Conservation (phyloP, 1,140 invertebrate genomes). For the Streblospio benedicti region DNA sequence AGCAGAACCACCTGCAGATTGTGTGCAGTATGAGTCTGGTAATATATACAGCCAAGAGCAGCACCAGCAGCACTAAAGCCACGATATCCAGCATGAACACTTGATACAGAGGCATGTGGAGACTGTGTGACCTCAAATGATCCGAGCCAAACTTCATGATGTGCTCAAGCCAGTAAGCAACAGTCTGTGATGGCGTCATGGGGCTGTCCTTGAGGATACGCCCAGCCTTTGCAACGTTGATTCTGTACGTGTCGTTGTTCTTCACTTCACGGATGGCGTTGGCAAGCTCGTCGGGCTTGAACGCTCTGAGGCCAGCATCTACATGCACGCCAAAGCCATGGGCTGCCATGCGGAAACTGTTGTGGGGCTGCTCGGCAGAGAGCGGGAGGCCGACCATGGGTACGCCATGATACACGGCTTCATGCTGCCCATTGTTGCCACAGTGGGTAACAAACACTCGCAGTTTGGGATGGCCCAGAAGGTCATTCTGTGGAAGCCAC, state of each 20-base stretch:
- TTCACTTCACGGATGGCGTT: constrained; percentile 3
- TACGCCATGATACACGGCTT: constrained; percentile 63
- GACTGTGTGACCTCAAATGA: constrained; percentile 3
- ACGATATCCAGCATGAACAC: constrained; percentile 11
- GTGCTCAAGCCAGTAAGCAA: constrained; percentile 12
- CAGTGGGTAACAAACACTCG: constrained; percentile 64
- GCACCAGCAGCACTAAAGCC: no score
- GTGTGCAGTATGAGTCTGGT: no score
- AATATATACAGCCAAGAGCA: no score
- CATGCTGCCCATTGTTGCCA: constrained; percentile 63
- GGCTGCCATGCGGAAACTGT: constrained; percentile 40
- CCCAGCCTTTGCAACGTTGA: background rate
- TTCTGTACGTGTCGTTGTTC: background rate
- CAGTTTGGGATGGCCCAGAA: constrained; percentile 53
- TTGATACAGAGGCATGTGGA: constrained; percentile 6
- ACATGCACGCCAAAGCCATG: no score
- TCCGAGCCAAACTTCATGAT: constrained; percentile 8
- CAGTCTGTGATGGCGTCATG: background rate
- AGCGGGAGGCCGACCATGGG: constrained; percentile 65
- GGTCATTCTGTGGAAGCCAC: constrained; percentile 74
- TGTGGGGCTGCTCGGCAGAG: constrained; percentile 57
- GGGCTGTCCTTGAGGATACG: constrained; percentile 1
- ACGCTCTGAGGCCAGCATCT: no score
- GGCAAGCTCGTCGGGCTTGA: constrained; percentile 8
- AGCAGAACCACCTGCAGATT: no score